Conservation (phyloP, 30 jellyfish, hydroid and myxozoan genomes). For the Pelagia noctiluca region DNA sequence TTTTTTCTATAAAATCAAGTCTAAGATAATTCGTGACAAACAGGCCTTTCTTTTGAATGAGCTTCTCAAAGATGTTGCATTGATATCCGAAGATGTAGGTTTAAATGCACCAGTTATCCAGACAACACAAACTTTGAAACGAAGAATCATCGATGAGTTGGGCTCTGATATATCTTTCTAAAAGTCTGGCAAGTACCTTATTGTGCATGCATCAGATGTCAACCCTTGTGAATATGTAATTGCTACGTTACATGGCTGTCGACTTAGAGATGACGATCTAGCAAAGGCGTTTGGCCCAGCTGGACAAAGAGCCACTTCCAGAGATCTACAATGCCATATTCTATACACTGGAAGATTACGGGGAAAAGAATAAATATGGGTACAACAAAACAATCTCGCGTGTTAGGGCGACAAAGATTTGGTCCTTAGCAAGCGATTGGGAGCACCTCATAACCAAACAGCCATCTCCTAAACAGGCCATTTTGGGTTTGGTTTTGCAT, state of each 20-base stretch:
- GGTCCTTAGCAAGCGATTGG: constrained; percentile 67
- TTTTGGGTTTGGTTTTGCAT: constrained; percentile 34
- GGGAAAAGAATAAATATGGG: constrained; percentile 17
- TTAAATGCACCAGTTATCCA: constrained; percentile 7
- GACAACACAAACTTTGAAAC: neutral
- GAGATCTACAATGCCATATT: constrained; percentile 24
- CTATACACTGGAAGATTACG: neutral
- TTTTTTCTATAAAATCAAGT: constrained; percentile 5
- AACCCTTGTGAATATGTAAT: constrained; percentile 19
- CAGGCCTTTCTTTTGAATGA: constrained; percentile 29
- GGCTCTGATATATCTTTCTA: constrained; percentile 16
- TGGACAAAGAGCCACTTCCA: constrained; percentile 32
- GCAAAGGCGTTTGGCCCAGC: constrained; percentile 5
- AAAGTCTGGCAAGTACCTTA: constrained; percentile 7
- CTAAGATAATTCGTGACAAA: constrained; percentile 19
- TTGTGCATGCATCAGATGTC: constrained; percentile 37
- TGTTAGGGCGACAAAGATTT: constrained; percentile 30
- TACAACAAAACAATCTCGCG: neutral
- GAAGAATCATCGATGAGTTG: constrained; percentile 8
- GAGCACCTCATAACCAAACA: constrained; percentile 24
- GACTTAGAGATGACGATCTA: constrained; percentile 28
- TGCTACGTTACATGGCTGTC: constrained; percentile 34
- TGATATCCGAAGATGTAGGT: constrained; percentile 2
- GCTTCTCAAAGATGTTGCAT: constrained; percentile 15
- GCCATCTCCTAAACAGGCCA: constrained; percentile 47